phyloP scores from a whole-genome alignment of 2,888 invertebrate genomes.

The Acanthopleura granulata region DNA sequence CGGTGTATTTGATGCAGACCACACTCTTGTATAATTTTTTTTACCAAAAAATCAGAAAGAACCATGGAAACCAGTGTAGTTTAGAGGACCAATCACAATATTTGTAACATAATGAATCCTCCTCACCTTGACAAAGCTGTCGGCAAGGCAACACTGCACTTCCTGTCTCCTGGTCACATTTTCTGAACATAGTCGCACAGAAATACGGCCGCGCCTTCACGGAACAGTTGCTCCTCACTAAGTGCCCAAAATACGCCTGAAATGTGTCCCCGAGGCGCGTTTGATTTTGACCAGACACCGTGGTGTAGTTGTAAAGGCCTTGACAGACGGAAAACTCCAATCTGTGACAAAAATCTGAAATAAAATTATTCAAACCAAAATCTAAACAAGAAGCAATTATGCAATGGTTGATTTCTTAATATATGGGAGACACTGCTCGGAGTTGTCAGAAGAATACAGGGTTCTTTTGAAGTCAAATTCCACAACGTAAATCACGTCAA shows the following conservation, averaged over 20 bases:
- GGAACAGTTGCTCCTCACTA: constrained; percentile 29
- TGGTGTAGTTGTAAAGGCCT: background rate
- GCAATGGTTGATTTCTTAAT: too few relatives aligned
- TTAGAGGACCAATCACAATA: too few relatives aligned
- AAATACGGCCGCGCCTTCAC: constrained; percentile 36
- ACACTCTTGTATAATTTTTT: too few relatives aligned
- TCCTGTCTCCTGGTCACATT: constrained; percentile 31
- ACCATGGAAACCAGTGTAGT: too few relatives aligned
- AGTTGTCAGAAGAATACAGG: too few relatives aligned
- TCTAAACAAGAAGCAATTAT: background rate
- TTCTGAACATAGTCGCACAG: constrained; percentile 47
- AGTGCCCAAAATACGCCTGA: background rate
- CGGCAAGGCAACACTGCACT: background rate
- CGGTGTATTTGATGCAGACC: too few relatives aligned
- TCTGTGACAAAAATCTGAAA: background rate
- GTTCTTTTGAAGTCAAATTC: too few relatives aligned
- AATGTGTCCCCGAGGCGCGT: background rate
- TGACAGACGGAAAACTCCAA: background rate
- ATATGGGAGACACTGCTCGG: too few relatives aligned
- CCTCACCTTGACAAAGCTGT: constrained; percentile 1
- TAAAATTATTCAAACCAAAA: background rate
- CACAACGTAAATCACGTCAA: too few relatives aligned
- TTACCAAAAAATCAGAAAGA: too few relatives aligned
- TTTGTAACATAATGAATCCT: background rate
- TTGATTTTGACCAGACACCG: background rate